phyloP scores from a whole-genome alignment of 2,113 vertebrate genomes.

The Mionectes macconnelli region DNA sequence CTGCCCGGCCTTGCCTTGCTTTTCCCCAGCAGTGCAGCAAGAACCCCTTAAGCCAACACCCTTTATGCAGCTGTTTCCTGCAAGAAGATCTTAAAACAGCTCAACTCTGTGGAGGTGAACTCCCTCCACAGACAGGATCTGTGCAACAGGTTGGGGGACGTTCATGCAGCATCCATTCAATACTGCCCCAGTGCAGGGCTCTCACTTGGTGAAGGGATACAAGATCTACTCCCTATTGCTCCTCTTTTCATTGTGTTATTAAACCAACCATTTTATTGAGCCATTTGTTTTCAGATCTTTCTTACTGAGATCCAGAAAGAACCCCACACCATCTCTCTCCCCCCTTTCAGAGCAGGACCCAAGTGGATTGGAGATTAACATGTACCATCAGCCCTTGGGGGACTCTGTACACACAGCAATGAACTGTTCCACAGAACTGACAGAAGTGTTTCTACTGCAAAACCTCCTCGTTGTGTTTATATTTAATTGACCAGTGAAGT shows the following conservation, averaged over 20 bases:
- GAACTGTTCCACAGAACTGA: neutral
- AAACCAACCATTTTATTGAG: neutral
- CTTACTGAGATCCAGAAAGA: neutral
- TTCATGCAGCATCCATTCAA: accelerated
- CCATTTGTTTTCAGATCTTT: neutral
- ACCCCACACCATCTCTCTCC: accelerated
- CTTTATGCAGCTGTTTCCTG: accelerated
- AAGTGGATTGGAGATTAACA: neutral
- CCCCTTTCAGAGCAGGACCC: neutral
- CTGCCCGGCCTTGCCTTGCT: neutral
- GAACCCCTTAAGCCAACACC: neutral
- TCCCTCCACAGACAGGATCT: neutral
- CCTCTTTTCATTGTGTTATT: neutral
- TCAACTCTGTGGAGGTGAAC: too few relatives aligned
- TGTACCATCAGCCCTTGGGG: neutral
- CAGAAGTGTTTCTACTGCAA: neutral
- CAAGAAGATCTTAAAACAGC: accelerated
- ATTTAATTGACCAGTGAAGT: conserved; percentile 53
- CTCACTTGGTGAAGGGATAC: accelerated
- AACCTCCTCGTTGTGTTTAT: conserved; percentile 24
- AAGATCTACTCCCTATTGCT: neutral
- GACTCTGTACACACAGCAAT: neutral
- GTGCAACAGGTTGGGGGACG: neutral
- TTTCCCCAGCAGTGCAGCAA: neutral
- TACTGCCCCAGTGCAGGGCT: accelerated